These are phyloP conservation scores for Synanceia verrucosa DNA, from an alignment of 2,797 vertebrate genomes.

Conservation along the genomic window DNA sequence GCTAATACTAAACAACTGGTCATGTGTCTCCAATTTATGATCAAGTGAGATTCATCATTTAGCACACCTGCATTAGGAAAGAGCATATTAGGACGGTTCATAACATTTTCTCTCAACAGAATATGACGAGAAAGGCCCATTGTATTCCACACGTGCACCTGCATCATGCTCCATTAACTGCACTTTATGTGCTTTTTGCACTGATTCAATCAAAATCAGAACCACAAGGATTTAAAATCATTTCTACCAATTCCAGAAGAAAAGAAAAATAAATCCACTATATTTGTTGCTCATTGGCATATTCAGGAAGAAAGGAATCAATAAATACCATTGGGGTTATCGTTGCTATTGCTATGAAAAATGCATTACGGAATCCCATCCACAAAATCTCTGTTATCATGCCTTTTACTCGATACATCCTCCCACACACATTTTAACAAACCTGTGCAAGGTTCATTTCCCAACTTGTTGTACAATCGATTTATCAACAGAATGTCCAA, in stretches of 20 bases:
- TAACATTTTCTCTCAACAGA: too few relatives aligned
- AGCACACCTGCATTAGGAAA: too few relatives aligned
- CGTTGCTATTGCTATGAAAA: background rate
- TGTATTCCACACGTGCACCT: constrained; percentile 1
- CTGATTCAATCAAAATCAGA: constrained; percentile 16
- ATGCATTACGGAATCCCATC: background rate
- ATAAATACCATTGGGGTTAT: background rate
- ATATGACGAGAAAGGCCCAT: too few relatives aligned
- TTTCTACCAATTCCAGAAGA: background rate
- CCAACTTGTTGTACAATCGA: background rate
- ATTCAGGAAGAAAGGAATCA: too few relatives aligned
- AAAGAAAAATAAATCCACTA: background rate
- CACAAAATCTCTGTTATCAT: background rate
- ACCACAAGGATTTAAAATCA: background rate
- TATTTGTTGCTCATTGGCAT: background rate
- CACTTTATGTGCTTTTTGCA: background rate
- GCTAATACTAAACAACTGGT: too few relatives aligned
- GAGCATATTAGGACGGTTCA: too few relatives aligned
- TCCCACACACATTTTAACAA: background rate
- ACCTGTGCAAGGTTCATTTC: background rate
- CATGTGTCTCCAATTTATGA: too few relatives aligned
- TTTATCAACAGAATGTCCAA: background rate
- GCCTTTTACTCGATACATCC: background rate
- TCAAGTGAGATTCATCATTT: too few relatives aligned
- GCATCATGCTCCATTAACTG: background rate